Evolutionary conservation across 2,888 invertebrate genomes (phyloP), one percentile per base, ranked within the genome.

Genomic region (Druceiella hillmani): DNA sequence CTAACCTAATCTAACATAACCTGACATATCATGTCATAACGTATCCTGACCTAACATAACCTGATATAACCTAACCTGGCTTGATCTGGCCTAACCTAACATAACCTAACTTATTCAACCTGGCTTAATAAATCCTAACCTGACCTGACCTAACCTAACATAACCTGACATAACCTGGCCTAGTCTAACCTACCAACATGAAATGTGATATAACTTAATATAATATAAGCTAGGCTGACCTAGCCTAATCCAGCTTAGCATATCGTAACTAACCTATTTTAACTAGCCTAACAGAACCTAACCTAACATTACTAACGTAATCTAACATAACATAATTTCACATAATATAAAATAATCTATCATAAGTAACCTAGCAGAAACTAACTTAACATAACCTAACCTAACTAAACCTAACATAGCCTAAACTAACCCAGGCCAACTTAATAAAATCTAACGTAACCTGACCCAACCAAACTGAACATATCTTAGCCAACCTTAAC

Each of bases 1-100:
- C 45, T 45, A 43, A 45, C 45, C 39, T 38, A 46, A 43, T 46
- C 46, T 44, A 48, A 44, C 45, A 42, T 44, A 43, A 44, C 41
- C 36, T 35, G 35, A 41, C 41, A 36, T 40, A 40, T 31, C 40
- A 34, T 40, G 33, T 17, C 36, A 30, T 36, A 37, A 37, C 37
- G 31, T 37, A 37, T 31, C 37, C 37, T 37, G 31, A 36, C 30
- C 37, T 36, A 37, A 38, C 34, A 36, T 37, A 41, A 42, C 41
- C 46, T 41, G 43, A 43, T 43, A 46, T 43, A 45, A 45, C 43
- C 47, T 44, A 45, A 40, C 43, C 44, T 42, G 39, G 41, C 40
- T 36, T 38, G 41, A 40, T 33, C 40, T 38, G 41, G 36, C 36
- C 40, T 38, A 43, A 41, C 44, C 40, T 44, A 35, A 36, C 38